Evolutionary conservation across 2,113 vertebrate genomes (phyloP).

Genomic region (Burhinus oedicnemus): DNA sequence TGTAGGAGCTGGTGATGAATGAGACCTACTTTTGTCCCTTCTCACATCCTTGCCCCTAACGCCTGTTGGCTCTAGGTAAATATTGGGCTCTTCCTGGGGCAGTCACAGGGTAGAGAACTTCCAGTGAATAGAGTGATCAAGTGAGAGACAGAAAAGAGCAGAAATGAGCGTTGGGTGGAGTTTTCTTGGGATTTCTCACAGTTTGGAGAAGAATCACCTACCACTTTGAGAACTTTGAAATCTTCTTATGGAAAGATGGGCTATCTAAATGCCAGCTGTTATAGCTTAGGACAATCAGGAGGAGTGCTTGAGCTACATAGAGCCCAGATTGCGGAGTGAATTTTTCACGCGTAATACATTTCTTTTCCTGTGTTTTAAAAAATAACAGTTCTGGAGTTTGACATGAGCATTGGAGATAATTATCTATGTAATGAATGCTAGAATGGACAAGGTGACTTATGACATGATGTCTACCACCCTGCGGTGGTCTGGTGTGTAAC

Average conservation of each 20-base stretch:
- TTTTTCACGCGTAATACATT: background rate
- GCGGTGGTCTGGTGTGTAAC: background rate
- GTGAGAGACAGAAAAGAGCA: background rate
- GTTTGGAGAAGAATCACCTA: background rate
- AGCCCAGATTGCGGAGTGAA: background rate
- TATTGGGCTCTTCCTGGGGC: background rate
- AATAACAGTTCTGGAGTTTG: background rate
- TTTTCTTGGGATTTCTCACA: background rate
- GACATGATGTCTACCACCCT: background rate
- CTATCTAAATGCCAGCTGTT: background rate
- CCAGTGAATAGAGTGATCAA: background rate
- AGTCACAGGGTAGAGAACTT: background rate
- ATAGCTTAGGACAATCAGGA: background rate
- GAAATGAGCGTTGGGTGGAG: background rate
- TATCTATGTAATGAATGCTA: background rate
- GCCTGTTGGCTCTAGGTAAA: background rate
- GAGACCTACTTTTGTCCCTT: background rate
- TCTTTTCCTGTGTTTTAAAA: background rate
- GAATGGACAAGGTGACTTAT: background rate
- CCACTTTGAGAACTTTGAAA: background rate
- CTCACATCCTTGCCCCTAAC: background rate
- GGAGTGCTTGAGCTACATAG: background rate
- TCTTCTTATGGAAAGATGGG: background rate
- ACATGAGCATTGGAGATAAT: background rate
- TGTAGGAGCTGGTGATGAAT: background rate